Base-by-base conservation (phyloP, 2,888 invertebrate genomes). In the Watsonalla binaria region DNA sequence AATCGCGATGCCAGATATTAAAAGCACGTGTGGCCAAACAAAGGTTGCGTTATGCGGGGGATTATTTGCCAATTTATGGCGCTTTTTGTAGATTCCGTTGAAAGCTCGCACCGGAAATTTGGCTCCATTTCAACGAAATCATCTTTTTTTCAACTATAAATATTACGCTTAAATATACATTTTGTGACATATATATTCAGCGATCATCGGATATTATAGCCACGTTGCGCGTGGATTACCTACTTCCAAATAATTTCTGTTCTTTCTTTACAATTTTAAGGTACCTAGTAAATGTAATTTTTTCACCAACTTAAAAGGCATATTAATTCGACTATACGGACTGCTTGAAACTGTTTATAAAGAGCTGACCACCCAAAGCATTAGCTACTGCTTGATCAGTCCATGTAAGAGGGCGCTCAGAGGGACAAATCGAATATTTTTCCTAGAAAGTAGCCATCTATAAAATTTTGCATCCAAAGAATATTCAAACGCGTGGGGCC, bases 21-120 rank as follows among this genome's bases (percentile, higher is more conserved):
- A 90, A 90, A 90, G 89, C 90, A 90, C 90, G 90, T 90, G 90
- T 90, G 90, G 87, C 87, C 90, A 88, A 86, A 90, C 90, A 90
- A 90, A 90, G 90, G 90, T 90, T 86, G 78, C 90, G 90, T 89
- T 90, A 89, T 90, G 90, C 86, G 90, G 90, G 82, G 86, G 90
- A 90, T 90, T 90, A 90, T 90, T 88, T 86, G 89, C 89, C 90
- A 90, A 90, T 90, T 90, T 90, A 90, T 90, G 83, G 87, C 80
- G 80, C 89, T 90, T 90, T 90, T 90, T 90, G 87, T 87, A 83
- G 86, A 84, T 84, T 84, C 81, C 77, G 89, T 80, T 86, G 86
- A 87, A 89, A 89, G 84, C 86, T 73, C 75, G 78, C 78, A 70
- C 86, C 86, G 90, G 90, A 90, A 83, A 90, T 89, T 90, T 90